Evolutionary conservation across 2,113 vertebrate genomes (phyloP).

Genomic region (Malurus elegans): DNA sequence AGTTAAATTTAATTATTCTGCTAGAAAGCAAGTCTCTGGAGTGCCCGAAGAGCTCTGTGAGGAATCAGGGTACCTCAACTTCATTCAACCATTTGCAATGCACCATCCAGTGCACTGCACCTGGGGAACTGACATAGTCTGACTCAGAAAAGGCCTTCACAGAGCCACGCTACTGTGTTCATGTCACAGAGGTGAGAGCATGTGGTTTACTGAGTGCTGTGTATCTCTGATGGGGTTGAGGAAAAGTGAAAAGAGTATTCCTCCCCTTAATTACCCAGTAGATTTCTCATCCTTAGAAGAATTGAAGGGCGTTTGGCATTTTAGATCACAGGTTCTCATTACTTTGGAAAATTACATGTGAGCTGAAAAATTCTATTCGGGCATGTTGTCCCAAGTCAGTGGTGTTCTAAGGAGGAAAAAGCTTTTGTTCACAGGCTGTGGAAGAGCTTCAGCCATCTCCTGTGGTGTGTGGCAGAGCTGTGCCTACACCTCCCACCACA

Average conservation of each 20-base stretch:
- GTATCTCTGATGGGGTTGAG: neutral
- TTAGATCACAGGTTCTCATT: neutral
- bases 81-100: neutral
- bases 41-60: neutral
- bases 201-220: neutral
- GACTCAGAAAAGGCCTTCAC: neutral
- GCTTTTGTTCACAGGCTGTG: neutral
- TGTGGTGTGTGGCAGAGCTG: neutral
- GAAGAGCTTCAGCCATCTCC: neutral
- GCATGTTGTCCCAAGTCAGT: neutral
- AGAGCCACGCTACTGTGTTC: neutral
- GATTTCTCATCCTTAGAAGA: neutral
- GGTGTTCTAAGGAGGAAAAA: neutral
- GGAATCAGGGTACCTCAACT: neutral
- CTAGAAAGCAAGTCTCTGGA: neutral
- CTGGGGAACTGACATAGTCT: neutral
- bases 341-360: neutral
- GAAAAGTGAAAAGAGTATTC: neutral
- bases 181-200: neutral
- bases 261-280: neutral
- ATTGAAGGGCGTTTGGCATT: neutral
- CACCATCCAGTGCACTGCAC: neutral
- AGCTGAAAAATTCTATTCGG: neutral
- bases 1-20: neutral
- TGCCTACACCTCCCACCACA: neutral